A percentile compares a stretch with the other conserved stretches of the same genome.
Conservation (phyloP, 2,797 vertebrate species). For the Periophthalmus magnuspinnatus region DNA sequence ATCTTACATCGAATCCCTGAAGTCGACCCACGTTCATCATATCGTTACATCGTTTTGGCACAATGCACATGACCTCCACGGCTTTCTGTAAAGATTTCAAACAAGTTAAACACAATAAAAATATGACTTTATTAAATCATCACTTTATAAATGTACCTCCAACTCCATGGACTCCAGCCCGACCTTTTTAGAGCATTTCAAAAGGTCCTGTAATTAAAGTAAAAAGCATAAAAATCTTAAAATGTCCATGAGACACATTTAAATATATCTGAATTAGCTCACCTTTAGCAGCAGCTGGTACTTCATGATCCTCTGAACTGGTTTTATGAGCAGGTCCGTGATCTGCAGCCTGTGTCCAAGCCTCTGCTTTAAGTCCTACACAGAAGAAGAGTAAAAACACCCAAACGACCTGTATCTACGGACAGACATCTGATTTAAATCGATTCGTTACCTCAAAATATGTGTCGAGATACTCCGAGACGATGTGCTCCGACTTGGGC, state of each 20-base stretch:
- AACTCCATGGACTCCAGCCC: constrained; percentile 89
- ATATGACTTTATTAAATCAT: neutral
- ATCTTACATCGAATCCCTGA: constrained; percentile 96
- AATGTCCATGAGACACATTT: too few relatives aligned
- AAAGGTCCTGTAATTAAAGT: constrained; percentile 83
- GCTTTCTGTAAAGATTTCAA: constrained; percentile 82
- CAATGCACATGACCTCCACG: constrained; percentile 96
- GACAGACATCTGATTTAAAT: neutral
- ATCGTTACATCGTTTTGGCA: constrained; percentile 97
- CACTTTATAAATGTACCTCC: constrained; percentile 79
- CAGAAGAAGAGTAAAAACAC: constrained; percentile 6
- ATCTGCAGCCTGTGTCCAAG: constrained; percentile 92
- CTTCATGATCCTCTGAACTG: constrained; percentile 97
- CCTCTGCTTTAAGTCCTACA: constrained; percentile 91
- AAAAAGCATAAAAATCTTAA: neutral
- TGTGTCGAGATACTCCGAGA: constrained; percentile 96
- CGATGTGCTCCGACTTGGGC: constrained; percentile 98
- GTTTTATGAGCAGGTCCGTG: constrained; percentile 93
- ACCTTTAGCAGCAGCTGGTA: constrained; percentile 98
- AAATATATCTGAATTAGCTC: constrained; percentile 24
- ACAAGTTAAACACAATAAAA: neutral
- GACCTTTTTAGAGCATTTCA: constrained; percentile 95
- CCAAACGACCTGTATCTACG: neutral
- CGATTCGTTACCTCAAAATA: constrained; percentile 90
- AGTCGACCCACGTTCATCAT: constrained; percentile 99